A percentile compares a stretch with the other conserved stretches of the same genome.
phyloP scores from a whole-genome alignment of 2,113 vertebrate genomes.

The Aramus guarauna region DNA sequence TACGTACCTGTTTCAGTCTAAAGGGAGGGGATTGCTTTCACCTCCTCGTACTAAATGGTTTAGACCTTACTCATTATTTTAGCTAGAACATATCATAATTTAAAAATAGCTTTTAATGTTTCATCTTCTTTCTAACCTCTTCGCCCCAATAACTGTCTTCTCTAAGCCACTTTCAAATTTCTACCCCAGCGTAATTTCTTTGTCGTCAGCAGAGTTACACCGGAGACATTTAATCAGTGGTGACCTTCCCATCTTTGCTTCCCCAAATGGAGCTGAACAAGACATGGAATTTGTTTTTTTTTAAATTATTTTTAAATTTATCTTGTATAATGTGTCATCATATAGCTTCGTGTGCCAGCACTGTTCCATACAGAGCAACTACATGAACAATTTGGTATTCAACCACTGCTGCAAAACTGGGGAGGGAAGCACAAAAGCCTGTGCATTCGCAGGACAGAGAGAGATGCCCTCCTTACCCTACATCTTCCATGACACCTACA shows the following conservation, averaged over 20 bases:
- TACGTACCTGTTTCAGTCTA: background rate
- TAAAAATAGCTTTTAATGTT: background rate
- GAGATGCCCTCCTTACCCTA: background rate
- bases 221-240: background rate
- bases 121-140: background rate
- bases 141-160: background rate
- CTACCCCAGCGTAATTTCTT: background rate
- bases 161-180: background rate
- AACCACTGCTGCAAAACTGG: background rate
- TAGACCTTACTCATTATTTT: background rate
- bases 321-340: background rate
- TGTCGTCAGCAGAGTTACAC: background rate
- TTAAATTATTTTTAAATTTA: background rate
- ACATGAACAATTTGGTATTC: background rate
- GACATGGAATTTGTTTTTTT: background rate
- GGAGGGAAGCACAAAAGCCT: background rate
- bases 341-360: background rate
- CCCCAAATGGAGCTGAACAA: background rate
- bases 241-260: background rate
- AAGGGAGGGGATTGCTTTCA: background rate
- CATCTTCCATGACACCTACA: background rate
- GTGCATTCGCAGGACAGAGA: background rate
- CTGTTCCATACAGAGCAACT: background rate
- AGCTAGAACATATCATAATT: background rate
- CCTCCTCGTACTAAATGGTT: background rate